Percentiles rank a stretch among this genome's conserved stretches.
Evolutionary conservation across 2,113 vertebrate genomes (phyloP).

Genomic region (Ciconia boyciana): DNA sequence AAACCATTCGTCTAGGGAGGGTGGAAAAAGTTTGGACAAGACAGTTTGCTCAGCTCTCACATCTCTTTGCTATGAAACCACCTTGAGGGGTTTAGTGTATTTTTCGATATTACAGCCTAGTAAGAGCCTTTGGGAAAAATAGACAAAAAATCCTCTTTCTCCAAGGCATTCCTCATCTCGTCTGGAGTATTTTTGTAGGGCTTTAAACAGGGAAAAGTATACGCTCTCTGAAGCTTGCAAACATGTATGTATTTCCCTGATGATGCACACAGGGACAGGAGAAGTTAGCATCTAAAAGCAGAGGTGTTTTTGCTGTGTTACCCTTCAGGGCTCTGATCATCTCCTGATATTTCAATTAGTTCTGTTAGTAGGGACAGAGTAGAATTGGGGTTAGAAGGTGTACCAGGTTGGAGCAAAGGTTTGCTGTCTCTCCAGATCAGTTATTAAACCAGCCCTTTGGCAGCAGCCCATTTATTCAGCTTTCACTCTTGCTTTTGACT

Average conservation of each 20-base stretch:
- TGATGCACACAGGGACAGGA: neutral
- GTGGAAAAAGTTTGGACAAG: neutral
- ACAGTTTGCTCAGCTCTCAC: neutral
- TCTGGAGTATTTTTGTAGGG: neutral
- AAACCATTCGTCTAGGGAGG: neutral
- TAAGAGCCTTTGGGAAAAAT: neutral
- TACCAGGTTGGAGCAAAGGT: neutral
- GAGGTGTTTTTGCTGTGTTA: neutral
- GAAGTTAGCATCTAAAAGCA: neutral
- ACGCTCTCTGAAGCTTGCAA: neutral
- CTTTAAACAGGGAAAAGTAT: neutral
- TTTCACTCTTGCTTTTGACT: neutral
- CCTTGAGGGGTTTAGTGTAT: neutral
- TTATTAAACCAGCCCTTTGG: neutral
- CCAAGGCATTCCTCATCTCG: neutral
- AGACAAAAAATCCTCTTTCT: neutral
- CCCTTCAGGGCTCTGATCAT: neutral
- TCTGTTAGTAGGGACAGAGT: neutral
- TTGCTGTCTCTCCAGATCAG: neutral
- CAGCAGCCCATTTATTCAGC: neutral
- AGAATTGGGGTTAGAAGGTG: neutral
- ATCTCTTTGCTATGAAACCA: neutral
- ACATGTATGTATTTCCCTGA: neutral
- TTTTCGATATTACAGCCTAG: neutral
- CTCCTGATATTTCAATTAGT: conserved; percentile 17